Conservation (phyloP, 2,888 invertebrate genomes). For the Volucella inanis region DNA sequence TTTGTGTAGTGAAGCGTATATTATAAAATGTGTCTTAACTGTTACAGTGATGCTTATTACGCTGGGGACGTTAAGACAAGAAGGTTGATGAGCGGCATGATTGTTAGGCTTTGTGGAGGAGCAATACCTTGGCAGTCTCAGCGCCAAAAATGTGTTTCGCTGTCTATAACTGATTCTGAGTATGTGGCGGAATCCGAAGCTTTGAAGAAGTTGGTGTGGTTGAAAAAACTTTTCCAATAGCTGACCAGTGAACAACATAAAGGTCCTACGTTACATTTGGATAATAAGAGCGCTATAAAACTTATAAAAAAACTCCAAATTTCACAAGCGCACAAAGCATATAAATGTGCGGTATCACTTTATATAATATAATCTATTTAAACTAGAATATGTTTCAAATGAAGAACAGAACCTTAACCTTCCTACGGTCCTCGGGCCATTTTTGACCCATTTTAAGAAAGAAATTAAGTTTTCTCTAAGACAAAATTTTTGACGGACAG, state of each 20-base stretch:
- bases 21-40: not conserved
- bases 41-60: conserved; percentile 21
- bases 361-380: conserved; percentile 33
- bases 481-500: not conserved
- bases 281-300: conserved; percentile 9
- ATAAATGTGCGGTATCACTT: conserved; percentile 49
- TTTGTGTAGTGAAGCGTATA: not conserved
- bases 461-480: conserved; percentile 9
- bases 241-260: not conserved
- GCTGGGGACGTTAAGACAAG: too few relatives aligned
- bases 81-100: conserved; percentile 1
- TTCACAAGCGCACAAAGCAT: conserved; percentile 41
- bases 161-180: conserved; percentile 78
- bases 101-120: conserved; percentile 21
- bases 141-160: conserved; percentile 45
- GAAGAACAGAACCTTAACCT: conserved; percentile 27
- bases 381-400: conserved; percentile 30
- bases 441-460: too few relatives aligned
- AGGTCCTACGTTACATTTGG: not conserved
- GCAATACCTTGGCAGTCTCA: conserved; percentile 37
- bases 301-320: conserved; percentile 29
- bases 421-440: too few relatives aligned
- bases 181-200: conserved; percentile 75
- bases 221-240: conserved; percentile 22
- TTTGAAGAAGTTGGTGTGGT: conserved; percentile 66